These are phyloP conservation scores for Corydoras maculifer DNA, from an alignment of 2,113 vertebrate species.

Conservation along the genomic window DNA sequence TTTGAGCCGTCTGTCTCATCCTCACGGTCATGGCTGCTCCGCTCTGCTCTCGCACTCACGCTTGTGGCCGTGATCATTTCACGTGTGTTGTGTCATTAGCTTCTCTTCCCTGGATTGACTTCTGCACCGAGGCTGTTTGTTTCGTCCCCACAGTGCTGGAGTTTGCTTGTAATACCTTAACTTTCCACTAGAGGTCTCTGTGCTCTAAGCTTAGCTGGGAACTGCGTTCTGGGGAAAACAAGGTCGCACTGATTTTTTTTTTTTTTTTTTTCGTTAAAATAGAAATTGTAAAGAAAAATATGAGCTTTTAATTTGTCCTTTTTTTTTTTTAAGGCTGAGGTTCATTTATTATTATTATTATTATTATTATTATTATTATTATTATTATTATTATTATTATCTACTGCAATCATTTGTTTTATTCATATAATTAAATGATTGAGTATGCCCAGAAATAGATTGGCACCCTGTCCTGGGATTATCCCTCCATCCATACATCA, in stretches of 20 bases:
- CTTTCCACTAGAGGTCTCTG: not conserved
- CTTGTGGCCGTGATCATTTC: constrained; percentile 30
- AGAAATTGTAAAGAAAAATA: too few relatives aligned
- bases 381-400: not conserved
- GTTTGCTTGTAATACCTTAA: constrained; percentile 8
- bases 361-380: too few relatives aligned
- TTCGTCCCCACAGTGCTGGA: not conserved
- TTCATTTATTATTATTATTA: too few relatives aligned
- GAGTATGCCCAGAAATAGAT: too few relatives aligned
- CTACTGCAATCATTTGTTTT: not conserved
- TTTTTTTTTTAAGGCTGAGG: too few relatives aligned
- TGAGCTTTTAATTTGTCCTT: too few relatives aligned
- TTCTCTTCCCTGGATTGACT: constrained; percentile 16
- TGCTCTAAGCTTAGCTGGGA: constrained; percentile 10
- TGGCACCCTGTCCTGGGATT: too few relatives aligned
- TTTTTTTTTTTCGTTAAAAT: too few relatives aligned
- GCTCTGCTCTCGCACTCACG: constrained; percentile 19
- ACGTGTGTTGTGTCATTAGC: constrained; percentile 13
- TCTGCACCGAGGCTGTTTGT: constrained; percentile 9
- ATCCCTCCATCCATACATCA: too few relatives aligned
- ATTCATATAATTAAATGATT: not conserved
- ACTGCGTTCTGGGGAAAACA: not conserved
- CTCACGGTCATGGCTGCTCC: constrained; percentile 30
- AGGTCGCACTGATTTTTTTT: too few relatives aligned
- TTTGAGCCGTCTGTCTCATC: constrained; percentile 27